Conservation (phyloP, 1,140 invertebrate species). For the Bilobella aurantiaca region DNA sequence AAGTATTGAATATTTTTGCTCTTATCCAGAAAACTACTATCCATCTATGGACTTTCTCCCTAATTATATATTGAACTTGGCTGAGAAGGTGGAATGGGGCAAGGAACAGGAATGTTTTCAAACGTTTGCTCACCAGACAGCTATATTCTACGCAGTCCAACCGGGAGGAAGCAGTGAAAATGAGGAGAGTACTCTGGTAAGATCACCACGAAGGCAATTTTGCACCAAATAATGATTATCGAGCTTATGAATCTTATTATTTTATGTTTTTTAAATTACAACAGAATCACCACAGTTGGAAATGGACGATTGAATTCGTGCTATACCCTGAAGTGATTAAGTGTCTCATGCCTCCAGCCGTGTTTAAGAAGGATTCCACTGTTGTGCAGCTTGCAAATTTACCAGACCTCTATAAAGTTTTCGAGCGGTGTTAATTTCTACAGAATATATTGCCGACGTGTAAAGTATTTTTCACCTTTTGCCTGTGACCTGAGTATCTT, state of each 20-base stretch:
- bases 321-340: constrained; percentile 71
- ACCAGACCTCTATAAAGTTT: constrained; percentile 85
- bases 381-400: constrained; percentile 71
- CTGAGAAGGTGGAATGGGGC: constrained; percentile 83
- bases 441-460: too few species aligned
- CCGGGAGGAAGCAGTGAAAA: constrained; percentile 17
- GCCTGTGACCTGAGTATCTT: too few species aligned
- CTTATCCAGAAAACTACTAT: constrained; percentile 67
- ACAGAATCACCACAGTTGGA: constrained; percentile 48
- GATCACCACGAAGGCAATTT: too few species aligned
- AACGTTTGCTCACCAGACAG: constrained; percentile 68
- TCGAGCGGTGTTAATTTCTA: constrained; percentile 90
- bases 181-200: constrained; percentile 16
- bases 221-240: too few species aligned
- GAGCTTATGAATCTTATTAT: too few species aligned
- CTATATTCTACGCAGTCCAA: constrained; percentile 65
- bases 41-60: constrained; percentile 69
- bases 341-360: constrained; percentile 64
- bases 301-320: constrained; percentile 69
- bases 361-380: constrained; percentile 59
- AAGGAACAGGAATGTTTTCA: constrained; percentile 75
- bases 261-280: too few species aligned
- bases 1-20: too few species aligned
- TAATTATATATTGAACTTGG: constrained; percentile 65
- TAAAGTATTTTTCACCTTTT: too few species aligned